phyloP scores from a whole-genome alignment of 2,113 vertebrate species.

The Cyanoliseus patagonus region DNA sequence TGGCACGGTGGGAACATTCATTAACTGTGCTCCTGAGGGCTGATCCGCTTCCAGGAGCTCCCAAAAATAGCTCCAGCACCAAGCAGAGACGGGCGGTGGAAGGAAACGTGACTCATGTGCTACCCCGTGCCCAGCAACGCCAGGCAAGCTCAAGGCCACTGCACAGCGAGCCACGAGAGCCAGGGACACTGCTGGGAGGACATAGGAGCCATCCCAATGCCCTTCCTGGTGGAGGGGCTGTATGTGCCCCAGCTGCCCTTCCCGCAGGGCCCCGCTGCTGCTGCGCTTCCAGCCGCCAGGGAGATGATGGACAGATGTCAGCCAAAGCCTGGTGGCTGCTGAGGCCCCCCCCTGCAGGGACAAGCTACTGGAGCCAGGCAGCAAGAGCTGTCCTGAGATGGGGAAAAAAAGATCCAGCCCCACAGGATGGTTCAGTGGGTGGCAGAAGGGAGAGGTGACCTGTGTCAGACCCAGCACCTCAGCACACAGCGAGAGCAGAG shows the following conservation, averaged over 20 bases:
- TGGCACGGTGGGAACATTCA: background rate
- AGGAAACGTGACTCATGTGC: conserved; percentile 36
- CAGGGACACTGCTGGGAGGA: background rate
- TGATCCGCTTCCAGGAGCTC: background rate
- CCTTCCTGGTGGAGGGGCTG: background rate
- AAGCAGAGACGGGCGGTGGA: background rate
- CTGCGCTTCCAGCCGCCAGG: accelerated
- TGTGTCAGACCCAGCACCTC: background rate
- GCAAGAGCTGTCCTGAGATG: background rate
- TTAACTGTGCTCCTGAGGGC: background rate
- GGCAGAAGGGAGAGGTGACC: background rate
- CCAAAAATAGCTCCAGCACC: background rate
- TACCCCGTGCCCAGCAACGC: background rate
- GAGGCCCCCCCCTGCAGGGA: background rate
- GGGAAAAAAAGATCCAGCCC: background rate
- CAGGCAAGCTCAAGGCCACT: background rate
- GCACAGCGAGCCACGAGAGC: accelerated
- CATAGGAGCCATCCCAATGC: accelerated
- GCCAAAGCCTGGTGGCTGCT: background rate
- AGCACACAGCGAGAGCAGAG: background rate
- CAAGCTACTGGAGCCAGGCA: background rate
- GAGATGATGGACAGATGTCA: background rate
- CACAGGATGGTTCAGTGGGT: background rate
- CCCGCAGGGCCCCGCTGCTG: background rate
- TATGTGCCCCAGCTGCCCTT: background rate